Evolutionary conservation across 2,888 invertebrate genomes (phyloP).

Genomic region (Altica lythri): DNA sequence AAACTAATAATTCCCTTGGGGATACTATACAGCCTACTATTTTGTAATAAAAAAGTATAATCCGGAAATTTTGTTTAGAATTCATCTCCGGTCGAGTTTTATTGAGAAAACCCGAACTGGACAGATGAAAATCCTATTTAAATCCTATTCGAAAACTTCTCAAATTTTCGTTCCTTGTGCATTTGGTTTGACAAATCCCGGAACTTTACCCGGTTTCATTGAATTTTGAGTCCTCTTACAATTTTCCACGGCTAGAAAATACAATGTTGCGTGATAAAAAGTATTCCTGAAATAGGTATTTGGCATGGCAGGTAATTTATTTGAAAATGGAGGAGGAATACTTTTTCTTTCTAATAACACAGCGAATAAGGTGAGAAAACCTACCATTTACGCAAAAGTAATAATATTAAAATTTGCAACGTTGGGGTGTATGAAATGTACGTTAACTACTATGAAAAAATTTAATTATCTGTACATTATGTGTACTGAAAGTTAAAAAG

Average conservation of each 20-base stretch:
- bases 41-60: not conserved
- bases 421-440: slow-evolving; percentile 7
- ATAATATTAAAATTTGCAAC: too few species aligned
- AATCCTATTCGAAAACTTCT: slow-evolving; percentile 19
- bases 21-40: too few species aligned
- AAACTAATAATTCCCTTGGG: too few species aligned
- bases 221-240: slow-evolving; percentile 20
- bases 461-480: slow-evolving; percentile 22
- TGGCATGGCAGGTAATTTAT: slow-evolving; percentile 30
- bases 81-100: not conserved
- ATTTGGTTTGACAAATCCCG: slow-evolving; percentile 20
- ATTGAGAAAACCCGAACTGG: slow-evolving; percentile 4
- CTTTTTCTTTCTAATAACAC: slow-evolving; percentile 26
- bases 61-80: too few species aligned
- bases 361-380: slow-evolving; percentile 21
- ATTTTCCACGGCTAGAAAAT: slow-evolving; percentile 11
- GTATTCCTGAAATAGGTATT: slow-evolving; percentile 28
- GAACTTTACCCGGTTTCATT: slow-evolving; percentile 21
- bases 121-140: slow-evolving; percentile 17
- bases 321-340: slow-evolving; percentile 24
- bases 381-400: slow-evolving; percentile 17
- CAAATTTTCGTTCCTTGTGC: slow-evolving; percentile 18
- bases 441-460: slow-evolving; percentile 7
- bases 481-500: slow-evolving; percentile 25
- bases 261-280: slow-evolving; percentile 14